Base-by-base conservation (phyloP, 2,888 invertebrate species). In the Copidosoma aretas region DNA sequence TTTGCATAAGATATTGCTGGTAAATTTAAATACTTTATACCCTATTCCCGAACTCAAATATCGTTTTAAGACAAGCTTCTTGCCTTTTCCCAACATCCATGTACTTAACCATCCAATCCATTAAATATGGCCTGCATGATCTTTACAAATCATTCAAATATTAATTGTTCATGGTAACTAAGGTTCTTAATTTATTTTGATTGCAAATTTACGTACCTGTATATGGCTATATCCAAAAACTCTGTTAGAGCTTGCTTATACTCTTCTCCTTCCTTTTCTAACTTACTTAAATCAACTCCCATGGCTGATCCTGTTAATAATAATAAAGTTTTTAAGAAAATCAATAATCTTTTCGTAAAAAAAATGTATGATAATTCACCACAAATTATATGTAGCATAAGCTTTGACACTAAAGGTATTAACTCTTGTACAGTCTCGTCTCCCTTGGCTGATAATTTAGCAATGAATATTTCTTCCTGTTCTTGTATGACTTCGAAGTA, bases 311-410 rank as follows among this genome's bases (percentile, higher is more conserved):
- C 19, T 41, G 43, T 3, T 10, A 41, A 41, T 41, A 41, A n/a
- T 41, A 10, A 14, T 41, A 14, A 10, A 46, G 12, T 46, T 46
- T 17, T 8, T 12, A 12, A 46, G 17, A 46, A 46, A 12, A 8
- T 15, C 2, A 46, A 46, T 8, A 46, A 46, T 46, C 8, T 32
- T 32, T 32, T 32, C 4, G 3, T 32, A 32, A 12, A 3, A 46
- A 46, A 46, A 46, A 46, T 4, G 1, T 46, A 32, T 32, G 8
- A 32, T 5, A 32, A 32, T 17, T 41, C 46, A 72, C 72, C 72
- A 21, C 64, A 67, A 39, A 70, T 72, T 58, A 70, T 67, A 49
- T 67, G 62, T 53, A 72, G 51, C 21, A 67, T 72, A 39, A 64
- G 61, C 15, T 61, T 49, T 3, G 72, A 70, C 19, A 61, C n/a